Conservation (phyloP, 1,140 invertebrate species). For the Diuraphis noxia region DNA sequence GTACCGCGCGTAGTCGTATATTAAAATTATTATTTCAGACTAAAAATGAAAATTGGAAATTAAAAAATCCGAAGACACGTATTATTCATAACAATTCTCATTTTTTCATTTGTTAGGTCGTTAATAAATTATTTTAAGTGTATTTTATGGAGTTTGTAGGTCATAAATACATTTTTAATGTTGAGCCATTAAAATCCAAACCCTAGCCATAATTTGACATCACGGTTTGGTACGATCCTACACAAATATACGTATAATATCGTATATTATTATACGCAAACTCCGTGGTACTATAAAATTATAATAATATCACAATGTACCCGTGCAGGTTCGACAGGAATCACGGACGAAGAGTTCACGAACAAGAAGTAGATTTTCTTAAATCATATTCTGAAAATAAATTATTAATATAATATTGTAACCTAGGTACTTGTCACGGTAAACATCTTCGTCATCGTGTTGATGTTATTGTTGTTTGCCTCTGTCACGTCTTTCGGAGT, state of each 20-base stretch:
- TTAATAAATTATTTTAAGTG: slow-evolving; percentile 9
- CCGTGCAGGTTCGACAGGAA: not conserved
- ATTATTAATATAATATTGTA: too few species aligned
- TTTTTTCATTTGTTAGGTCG: not conserved
- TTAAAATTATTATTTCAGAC: not conserved
- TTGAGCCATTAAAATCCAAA: not conserved
- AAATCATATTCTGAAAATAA: too few species aligned
- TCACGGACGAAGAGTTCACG: not conserved
- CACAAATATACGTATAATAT: not conserved
- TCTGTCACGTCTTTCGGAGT: not conserved
- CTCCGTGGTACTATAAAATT: not conserved
- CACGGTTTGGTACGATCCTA: not conserved
- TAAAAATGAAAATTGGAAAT: not conserved
- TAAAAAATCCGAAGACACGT: not conserved
- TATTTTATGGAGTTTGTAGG: not conserved
- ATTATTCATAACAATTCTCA: slow-evolving; percentile 1
- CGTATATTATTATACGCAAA: not conserved
- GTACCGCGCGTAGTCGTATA: not conserved
- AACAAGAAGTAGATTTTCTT: too few species aligned
- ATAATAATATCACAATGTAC: not conserved
- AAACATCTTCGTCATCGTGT: not conserved
- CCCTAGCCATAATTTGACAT: not conserved
- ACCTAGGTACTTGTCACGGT: too few species aligned
- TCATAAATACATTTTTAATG: slow-evolving; percentile 6
- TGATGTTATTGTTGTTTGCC: not conserved